phyloP scores from a whole-genome alignment of 2,797 vertebrate genomes.

The Gastrophryne carolinensis region DNA sequence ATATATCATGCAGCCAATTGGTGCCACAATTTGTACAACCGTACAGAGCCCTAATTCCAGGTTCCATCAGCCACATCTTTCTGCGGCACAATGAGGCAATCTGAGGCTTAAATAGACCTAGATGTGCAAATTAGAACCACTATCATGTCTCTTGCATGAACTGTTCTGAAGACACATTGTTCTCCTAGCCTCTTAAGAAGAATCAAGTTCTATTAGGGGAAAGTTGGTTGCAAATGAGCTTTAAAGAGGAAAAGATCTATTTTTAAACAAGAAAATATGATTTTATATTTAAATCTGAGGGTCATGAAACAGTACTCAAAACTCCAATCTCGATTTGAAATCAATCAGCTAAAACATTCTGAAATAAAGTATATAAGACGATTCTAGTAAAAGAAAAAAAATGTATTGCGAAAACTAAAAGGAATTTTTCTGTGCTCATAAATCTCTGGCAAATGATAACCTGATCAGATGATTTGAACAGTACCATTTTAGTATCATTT shows the following conservation, averaged over 20 bases:
- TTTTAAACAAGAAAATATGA: slow-evolving; percentile 55
- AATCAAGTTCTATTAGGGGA: slow-evolving; percentile 70
- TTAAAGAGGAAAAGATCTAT: slow-evolving; percentile 43
- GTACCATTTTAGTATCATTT: no score
- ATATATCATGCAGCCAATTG: slow-evolving; percentile 74
- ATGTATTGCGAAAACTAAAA: slow-evolving; percentile 1
- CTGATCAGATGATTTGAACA: not conserved
- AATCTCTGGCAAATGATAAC: not conserved
- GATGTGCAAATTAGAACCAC: slow-evolving; percentile 71
- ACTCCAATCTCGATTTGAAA: not conserved
- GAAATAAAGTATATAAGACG: slow-evolving; percentile 19
- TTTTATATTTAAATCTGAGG: slow-evolving; percentile 53
- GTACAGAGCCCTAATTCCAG: slow-evolving; percentile 67
- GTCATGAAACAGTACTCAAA: slow-evolving; percentile 10
- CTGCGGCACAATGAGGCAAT: slow-evolving; percentile 75
- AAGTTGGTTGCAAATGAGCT: slow-evolving; percentile 61
- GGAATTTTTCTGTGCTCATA: not conserved
- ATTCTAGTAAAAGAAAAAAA: not conserved
- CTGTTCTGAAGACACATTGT: slow-evolving; percentile 72
- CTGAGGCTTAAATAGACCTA: slow-evolving; percentile 68
- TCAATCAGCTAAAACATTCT: not conserved
- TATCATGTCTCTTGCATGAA: slow-evolving; percentile 71
- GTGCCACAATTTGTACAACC: slow-evolving; percentile 75
- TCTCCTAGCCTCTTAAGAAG: slow-evolving; percentile 66
- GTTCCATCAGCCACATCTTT: slow-evolving; percentile 67